These are phyloP conservation scores for Macropodus opercularis DNA, from an alignment of 2,797 vertebrate genomes.

Conservation along the genomic window DNA sequence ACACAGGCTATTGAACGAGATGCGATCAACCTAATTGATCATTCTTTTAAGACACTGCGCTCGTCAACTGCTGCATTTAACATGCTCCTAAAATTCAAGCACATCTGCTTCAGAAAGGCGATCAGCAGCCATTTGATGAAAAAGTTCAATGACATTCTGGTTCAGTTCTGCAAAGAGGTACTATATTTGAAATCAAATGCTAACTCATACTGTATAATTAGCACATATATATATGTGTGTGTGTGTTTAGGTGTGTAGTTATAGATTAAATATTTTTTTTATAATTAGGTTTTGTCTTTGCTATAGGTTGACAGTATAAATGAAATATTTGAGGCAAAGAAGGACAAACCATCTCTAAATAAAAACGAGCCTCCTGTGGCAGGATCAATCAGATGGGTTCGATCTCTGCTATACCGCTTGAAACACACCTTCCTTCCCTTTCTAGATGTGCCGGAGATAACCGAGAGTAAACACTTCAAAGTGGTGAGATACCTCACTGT, in stretches of 20 bases:
- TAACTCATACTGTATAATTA: conserved; percentile 7
- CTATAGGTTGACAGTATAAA: conserved; percentile 85
- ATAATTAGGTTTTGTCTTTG: conserved; percentile 2
- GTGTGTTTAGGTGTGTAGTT: too few species aligned
- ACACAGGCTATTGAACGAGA: conserved; percentile 89
- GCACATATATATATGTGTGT: too few species aligned
- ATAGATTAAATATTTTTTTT: too few species aligned
- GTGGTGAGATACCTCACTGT: conserved; percentile 71
- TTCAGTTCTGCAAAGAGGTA: conserved; percentile 95
- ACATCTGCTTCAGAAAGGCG: conserved; percentile 84
- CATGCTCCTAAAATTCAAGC: conserved; percentile 90
- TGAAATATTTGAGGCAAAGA: conserved; percentile 82
- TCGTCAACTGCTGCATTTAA: conserved; percentile 91
- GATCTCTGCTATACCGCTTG: conserved; percentile 84
- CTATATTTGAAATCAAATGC: conserved; percentile 48
- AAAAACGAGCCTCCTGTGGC: conserved; percentile 88
- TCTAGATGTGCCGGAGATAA: conserved; percentile 82
- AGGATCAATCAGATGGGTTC: conserved; percentile 90
- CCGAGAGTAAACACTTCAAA: conserved; percentile 79
- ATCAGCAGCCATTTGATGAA: conserved; percentile 90
- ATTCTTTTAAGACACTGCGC: conserved; percentile 90
- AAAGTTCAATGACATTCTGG: conserved; percentile 89
- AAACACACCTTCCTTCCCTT: conserved; percentile 86
- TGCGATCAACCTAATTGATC: conserved; percentile 88
- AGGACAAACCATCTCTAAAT: conserved; percentile 83